Evolutionary conservation across 1,140 invertebrate species (phyloP).

Genomic region (Bactericera cockerelli): DNA sequence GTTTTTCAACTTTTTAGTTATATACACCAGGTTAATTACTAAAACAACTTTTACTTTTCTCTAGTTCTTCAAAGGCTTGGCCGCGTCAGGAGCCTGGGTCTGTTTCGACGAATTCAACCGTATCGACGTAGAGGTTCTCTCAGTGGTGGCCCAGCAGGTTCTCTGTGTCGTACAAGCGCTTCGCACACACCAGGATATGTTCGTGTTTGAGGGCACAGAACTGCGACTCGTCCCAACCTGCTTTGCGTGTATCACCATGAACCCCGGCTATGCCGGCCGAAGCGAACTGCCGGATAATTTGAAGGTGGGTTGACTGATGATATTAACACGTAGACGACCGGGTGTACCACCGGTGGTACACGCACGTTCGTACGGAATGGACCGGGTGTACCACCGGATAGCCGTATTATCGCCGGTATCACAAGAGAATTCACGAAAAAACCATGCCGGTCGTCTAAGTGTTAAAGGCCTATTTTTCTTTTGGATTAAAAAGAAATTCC

Average conservation of each 20-base stretch:
- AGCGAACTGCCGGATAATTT: conserved; percentile 78
- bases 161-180: conserved; percentile 66
- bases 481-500: too few relatives aligned
- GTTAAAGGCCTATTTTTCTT: too few relatives aligned
- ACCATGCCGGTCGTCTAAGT: too few relatives aligned
- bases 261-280: conserved; percentile 76
- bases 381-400: too few relatives aligned
- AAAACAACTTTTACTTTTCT: too few relatives aligned
- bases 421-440: too few relatives aligned
- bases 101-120: conserved; percentile 92
- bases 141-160: conserved; percentile 70
- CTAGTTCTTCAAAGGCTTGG: conserved; percentile 66
- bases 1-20: too few relatives aligned
- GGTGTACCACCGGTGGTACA: too few relatives aligned
- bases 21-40: too few relatives aligned
- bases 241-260: conserved; percentile 88
- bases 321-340: too few relatives aligned
- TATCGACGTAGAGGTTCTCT: conserved; percentile 78
- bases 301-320: conserved; percentile 37
- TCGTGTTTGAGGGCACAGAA: conserved; percentile 74
- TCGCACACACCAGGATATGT: conserved; percentile 45
- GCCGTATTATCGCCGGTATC: too few relatives aligned
- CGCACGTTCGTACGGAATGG: too few relatives aligned
- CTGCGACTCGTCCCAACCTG: conserved; percentile 60
- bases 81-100: conserved; percentile 78